Percentiles rank a stretch among this genome's conserved stretches.
phyloP scores from a whole-genome alignment of 2,797 vertebrate genomes.

The Epinephelus awoara region DNA sequence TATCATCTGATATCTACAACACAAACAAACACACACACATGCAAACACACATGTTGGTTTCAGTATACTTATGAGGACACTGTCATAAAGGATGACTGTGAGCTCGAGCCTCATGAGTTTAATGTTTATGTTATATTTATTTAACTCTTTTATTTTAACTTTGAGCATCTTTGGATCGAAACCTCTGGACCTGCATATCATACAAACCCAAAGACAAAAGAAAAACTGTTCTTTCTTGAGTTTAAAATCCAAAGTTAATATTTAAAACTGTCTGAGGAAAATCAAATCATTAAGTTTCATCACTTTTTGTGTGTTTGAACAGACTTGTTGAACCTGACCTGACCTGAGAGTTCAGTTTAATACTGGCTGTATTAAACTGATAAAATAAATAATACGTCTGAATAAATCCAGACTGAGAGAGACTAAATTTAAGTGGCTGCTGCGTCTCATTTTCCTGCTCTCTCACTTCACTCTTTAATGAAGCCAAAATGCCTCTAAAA shows the following conservation, averaged over 20 bases:
- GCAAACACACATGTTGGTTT: not conserved
- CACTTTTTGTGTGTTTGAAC: not conserved
- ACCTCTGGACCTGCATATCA: no score
- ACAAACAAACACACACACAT: no score
- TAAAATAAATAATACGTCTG: not conserved
- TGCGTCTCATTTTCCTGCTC: not conserved
- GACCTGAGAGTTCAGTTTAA: not conserved
- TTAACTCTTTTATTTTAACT: no score
- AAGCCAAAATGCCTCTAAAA: not conserved
- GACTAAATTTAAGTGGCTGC: not conserved
- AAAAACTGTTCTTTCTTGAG: no score
- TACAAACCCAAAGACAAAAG: no score
- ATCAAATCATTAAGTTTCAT: no score
- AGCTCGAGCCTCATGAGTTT: no score
- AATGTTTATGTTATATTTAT: no score
- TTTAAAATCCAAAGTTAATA: not conserved
- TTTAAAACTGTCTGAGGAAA: not conserved
- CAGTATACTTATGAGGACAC: not conserved
- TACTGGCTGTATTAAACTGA: not conserved
- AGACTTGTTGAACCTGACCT: not conserved
- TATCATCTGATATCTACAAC: not conserved
- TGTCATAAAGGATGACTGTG: no score
- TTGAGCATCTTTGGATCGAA: no score
- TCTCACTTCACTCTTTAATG: conserved; percentile 8
- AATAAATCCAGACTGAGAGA: not conserved